Percentiles rank a stretch among this genome's conserved stretches.
Conservation (phyloP, 1,140 invertebrate genomes). For the Tetranychus urticae region DNA sequence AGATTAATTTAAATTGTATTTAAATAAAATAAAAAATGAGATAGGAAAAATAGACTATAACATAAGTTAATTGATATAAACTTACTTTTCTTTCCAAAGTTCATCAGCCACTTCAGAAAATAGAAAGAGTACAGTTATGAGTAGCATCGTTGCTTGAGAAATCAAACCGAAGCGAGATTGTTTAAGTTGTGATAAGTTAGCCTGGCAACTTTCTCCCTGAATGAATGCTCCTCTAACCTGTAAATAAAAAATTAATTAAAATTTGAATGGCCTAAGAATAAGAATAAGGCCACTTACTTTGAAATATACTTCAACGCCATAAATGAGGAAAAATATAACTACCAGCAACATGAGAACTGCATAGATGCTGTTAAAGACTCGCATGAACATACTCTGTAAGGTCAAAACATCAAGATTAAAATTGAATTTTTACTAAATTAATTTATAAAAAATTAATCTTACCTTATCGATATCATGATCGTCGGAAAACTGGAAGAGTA, state of each 20-base stretch:
- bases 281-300: slow-evolving; percentile 34
- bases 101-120: slow-evolving; percentile 66
- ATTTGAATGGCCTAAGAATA: not conserved
- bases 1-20: not conserved
- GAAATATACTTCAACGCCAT: slow-evolving; percentile 80
- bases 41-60: too few relatives aligned
- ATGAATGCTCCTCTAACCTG: slow-evolving; percentile 14
- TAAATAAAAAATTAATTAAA: too few relatives aligned
- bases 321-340: slow-evolving; percentile 76
- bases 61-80: not conserved
- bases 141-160: slow-evolving; percentile 57
- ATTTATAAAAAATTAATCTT: slow-evolving; percentile 7
- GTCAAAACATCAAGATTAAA: not conserved
- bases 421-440: not conserved
- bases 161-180: slow-evolving; percentile 65
- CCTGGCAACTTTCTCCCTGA: slow-evolving; percentile 7
- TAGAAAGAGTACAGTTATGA: slow-evolving; percentile 62
- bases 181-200: slow-evolving; percentile 51
- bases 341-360: slow-evolving; percentile 67
- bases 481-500: slow-evolving; percentile 37
- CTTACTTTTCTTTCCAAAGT: slow-evolving; percentile 70
- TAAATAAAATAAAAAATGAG: not conserved
- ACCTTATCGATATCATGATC: slow-evolving; percentile 34
- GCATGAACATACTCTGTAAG: slow-evolving; percentile 10
- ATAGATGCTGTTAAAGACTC: slow-evolving; percentile 75